Base-by-base conservation (phyloP, 2,797 vertebrate genomes). In the Intellagama lesueurii region DNA sequence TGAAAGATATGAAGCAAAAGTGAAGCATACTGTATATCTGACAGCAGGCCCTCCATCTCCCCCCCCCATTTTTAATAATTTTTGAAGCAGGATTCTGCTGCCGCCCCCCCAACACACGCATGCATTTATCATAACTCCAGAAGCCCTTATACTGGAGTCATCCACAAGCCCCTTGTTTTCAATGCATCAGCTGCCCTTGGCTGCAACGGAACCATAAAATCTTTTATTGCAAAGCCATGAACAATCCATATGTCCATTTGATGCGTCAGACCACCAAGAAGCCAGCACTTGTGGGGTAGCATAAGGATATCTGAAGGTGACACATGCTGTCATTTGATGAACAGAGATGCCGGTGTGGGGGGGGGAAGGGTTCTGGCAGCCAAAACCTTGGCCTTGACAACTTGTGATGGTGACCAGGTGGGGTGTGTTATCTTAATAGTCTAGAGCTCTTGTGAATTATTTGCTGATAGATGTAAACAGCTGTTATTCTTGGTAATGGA, bases 401-500 rank as follows among this genome's bases (percentile, higher is more conserved):
- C 96, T 95, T 96, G 97, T 98, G 98, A 98, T 98, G 97, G 97
- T 98, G 98, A 98, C 98, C 98, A 99, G 98, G 98, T 99, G 98
- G 98, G 98, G 98, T 96, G 97, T 98, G 98, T 99, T 99, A 98
- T 98, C 98, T 98, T 98, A 98, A 98, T 98, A 98, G 98, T 98
- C 98, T 98, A 97, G 97, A 98, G 98, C 98, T 98, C 98, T 98
- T 97, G 98, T 98, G 98, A 99, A 98, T 99, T 98, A 99, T 99
- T 98, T 98, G 98, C 98, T 98, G 98, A 99, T 99, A 98, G 98
- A 99, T 98, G 98, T 99, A 99, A 99, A 99, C 99, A 99, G 98
- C 98, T 99, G 99, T 99, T 99, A 98, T 99, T 99, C 98, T 99
- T 99, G 98, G 98, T 99, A 99, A 99, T 99, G 98, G 98, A 98